Evolutionary conservation across 2,888 invertebrate species (phyloP).

Genomic region (Agrilus mali): DNA sequence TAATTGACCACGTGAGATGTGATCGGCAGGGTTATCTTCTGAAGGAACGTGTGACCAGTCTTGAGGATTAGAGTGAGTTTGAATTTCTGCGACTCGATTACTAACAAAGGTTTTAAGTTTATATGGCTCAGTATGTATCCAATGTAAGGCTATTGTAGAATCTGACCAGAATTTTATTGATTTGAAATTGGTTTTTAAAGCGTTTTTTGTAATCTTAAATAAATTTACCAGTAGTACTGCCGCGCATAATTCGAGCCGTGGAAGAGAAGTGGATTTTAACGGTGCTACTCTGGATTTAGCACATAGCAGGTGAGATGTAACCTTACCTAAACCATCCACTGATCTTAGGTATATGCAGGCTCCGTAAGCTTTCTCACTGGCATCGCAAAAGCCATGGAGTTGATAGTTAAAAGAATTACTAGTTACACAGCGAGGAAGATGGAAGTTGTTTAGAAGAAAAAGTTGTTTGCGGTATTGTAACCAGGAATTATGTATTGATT

Average conservation of each 20-base stretch:
- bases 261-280: constrained; percentile 1
- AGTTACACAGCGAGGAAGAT: neutral
- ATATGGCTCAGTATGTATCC: constrained; percentile 1
- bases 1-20: constrained; percentile 7
- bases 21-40: constrained; percentile 10
- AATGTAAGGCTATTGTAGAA: neutral
- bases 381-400: constrained; percentile 5
- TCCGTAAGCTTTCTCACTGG: constrained; percentile 4
- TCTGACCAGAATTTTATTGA: neutral
- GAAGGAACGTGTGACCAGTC: constrained; percentile 9
- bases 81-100: constrained; percentile 7
- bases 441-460: neutral
- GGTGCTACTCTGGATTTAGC: constrained; percentile 6
- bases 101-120: constrained; percentile 3
- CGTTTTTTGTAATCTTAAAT: neutral
- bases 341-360: constrained; percentile 6
- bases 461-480: neutral
- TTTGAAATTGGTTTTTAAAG: neutral
- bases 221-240: too few species aligned
- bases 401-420: neutral
- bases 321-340: neutral
- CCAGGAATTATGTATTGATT: neutral
- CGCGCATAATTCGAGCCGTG: too few species aligned
- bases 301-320: neutral
- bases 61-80: neutral